phyloP scores from a whole-genome alignment of 2,113 vertebrate species.

The Alouatta palliata region DNA sequence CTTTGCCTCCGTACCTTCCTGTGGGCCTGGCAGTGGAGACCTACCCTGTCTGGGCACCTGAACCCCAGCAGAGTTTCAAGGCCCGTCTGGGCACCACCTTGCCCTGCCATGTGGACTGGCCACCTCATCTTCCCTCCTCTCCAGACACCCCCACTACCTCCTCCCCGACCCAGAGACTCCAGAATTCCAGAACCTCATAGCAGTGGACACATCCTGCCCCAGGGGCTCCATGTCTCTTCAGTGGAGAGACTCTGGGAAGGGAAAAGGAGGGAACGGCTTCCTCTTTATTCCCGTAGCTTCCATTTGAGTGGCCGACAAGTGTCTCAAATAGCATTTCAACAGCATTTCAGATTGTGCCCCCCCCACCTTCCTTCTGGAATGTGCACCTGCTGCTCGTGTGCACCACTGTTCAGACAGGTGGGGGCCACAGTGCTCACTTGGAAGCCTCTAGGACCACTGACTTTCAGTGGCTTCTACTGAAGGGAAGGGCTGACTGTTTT shows the following conservation, averaged over 20 bases:
- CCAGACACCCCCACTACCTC: neutral
- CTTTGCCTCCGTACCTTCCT: neutral
- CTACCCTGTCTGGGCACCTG: neutral
- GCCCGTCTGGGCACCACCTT: neutral
- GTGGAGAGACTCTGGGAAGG: neutral
- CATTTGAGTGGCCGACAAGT: neutral
- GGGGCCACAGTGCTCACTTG: fast-evolving
- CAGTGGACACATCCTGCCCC: no score
- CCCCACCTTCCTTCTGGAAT: neutral
- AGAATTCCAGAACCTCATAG: fast-evolving
- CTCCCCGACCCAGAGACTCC: neutral
- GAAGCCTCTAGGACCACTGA: neutral
- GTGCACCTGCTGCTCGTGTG: neutral
- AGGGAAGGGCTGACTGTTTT: neutral
- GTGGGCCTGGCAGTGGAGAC: neutral
- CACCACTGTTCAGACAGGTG: neutral
- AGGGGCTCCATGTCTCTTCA: fast-evolving
- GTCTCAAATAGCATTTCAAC: neutral
- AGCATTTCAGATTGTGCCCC: neutral
- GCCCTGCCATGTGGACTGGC: neutral
- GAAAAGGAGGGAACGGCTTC: neutral
- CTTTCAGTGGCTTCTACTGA: neutral
- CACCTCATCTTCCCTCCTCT: neutral
- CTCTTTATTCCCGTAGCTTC: neutral
- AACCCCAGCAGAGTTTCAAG: neutral